Conservation (phyloP, 2,888 invertebrate genomes). For the Lamproptera curius region DNA sequence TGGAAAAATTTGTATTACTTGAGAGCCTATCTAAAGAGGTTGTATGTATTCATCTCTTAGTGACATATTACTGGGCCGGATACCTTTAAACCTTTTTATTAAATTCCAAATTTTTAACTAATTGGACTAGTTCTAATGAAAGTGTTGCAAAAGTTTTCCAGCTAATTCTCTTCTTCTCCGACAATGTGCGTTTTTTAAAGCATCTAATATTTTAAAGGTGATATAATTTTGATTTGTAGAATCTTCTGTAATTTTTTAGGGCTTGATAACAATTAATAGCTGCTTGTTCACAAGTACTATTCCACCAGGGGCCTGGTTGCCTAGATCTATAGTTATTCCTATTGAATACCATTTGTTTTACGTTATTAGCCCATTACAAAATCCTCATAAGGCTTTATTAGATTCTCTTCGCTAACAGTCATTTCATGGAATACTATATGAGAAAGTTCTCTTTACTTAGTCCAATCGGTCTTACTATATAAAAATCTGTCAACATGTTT, state of each 20-base stretch:
- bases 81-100: constrained; percentile 14
- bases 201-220: constrained; percentile 23
- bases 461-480: no score
- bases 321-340: no score
- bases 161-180: constrained; percentile 16
- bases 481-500: background rate
- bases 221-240: constrained; percentile 15
- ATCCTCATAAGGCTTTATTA: constrained; percentile 13
- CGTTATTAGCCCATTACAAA: constrained; percentile 13
- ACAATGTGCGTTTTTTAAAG: no score
- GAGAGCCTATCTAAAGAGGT: no score
- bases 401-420: constrained; percentile 4
- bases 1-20: no score
- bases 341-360: background rate
- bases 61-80: background rate
- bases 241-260: no score
- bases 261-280: no score
- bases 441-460: no score
- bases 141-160: constrained; percentile 20
- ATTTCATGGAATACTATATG: constrained; percentile 14
- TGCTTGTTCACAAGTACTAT: no score
- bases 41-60: no score
- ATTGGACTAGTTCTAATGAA: constrained; percentile 24
- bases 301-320: no score
- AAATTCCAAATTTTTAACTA: constrained; percentile 16